These are phyloP conservation scores for Argentina silus DNA, from an alignment of 2,797 vertebrate species.

Conservation along the genomic window DNA sequence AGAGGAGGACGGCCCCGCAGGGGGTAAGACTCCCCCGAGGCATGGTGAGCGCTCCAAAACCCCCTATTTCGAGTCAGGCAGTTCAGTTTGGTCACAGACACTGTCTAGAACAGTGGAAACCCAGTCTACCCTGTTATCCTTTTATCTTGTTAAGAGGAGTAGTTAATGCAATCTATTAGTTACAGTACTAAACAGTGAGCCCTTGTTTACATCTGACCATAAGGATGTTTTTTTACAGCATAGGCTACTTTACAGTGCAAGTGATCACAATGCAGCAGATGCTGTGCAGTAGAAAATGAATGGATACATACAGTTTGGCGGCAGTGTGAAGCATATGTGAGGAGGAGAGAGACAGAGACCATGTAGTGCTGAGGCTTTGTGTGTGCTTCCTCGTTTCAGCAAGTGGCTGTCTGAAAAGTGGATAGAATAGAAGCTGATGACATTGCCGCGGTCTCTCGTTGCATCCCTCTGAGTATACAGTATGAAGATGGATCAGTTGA, in stretches of 20 bases:
- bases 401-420: neutral
- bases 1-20: constrained; percentile 70
- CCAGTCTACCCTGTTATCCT: too few relatives aligned
- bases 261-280: too few relatives aligned
- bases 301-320: neutral
- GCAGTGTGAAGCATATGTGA: constrained; percentile 25
- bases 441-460: neutral
- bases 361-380: neutral
- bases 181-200: too few relatives aligned
- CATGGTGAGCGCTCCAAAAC: constrained; percentile 71
- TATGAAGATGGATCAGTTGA: neutral
- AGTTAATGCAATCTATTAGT: too few relatives aligned
- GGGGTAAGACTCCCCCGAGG: constrained; percentile 58
- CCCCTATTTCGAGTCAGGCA: neutral
- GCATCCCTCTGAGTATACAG: neutral
- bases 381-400: neutral
- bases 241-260: too few relatives aligned
- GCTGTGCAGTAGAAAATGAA: constrained; percentile 5
- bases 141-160: too few relatives aligned
- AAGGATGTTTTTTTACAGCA: too few relatives aligned
- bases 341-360: neutral
- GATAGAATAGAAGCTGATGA: neutral
- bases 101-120: too few relatives aligned
- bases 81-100: too few relatives aligned
- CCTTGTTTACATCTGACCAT: too few relatives aligned